These are phyloP conservation scores for Pomatorhinus ruficollis DNA, from an alignment of 2,113 vertebrate species.

Conservation along the genomic window DNA sequence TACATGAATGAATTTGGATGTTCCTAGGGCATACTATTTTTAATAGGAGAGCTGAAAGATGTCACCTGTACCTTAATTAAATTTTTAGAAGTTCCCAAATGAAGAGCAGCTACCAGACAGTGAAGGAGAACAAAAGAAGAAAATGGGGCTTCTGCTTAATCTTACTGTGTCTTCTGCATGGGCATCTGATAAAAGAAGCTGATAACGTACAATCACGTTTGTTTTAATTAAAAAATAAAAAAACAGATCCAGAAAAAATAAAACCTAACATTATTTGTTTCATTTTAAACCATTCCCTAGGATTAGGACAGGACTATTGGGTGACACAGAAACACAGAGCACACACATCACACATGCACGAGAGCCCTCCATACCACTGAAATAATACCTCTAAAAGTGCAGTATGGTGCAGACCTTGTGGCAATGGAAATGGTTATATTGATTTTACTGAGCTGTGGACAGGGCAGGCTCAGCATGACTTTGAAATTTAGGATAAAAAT, in stretches of 20 bases:
- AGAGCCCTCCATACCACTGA: not conserved
- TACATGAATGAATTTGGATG: not conserved
- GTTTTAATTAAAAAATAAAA: not conserved
- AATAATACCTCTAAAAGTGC: not conserved
- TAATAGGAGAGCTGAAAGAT: not conserved
- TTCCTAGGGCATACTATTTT: not conserved
- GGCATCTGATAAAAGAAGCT: not conserved
- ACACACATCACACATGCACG: not conserved
- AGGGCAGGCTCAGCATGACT: not conserved
- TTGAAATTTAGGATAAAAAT: not conserved
- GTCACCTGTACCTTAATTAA: not conserved
- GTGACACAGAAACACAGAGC: not conserved
- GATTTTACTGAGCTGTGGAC: not conserved
- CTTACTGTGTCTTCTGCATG: not conserved
- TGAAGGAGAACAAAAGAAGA: not conserved
- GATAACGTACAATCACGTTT: not conserved
- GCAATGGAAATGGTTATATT: not conserved
- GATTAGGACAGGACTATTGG: not conserved
- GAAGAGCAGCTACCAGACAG: not conserved
- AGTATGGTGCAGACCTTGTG: not conserved
- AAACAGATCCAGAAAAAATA: not conserved
- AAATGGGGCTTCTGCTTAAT: not conserved
- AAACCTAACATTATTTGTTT: not conserved
- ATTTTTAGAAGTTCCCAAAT: constrained; percentile 32
- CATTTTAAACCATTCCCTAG: not conserved